Conservation (phyloP, 2,113 vertebrate species). For the Cathartes aura region DNA sequence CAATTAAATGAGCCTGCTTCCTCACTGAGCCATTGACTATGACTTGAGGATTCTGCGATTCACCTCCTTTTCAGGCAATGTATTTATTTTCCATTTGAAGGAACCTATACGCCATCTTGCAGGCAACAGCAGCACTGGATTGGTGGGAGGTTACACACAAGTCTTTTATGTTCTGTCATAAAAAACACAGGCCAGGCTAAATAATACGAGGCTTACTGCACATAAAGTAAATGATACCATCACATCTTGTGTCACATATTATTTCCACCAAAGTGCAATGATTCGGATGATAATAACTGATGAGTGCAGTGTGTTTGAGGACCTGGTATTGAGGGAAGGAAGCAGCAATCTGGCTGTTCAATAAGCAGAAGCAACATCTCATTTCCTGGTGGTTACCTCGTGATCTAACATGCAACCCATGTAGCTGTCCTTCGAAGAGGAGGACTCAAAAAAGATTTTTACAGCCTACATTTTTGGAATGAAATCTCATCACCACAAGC, state of each 20-base stretch:
- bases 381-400: neutral
- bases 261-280: neutral
- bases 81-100: slow-evolving; percentile 5
- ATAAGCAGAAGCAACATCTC: neutral
- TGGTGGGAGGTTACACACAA: neutral
- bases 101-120: neutral
- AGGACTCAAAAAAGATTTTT: neutral
- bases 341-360: neutral
- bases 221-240: neutral
- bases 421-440: neutral
- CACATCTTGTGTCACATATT: neutral
- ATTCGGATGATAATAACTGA: neutral
- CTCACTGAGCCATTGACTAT: neutral
- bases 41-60: neutral
- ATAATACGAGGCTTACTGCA: neutral
- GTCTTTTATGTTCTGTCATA: neutral
- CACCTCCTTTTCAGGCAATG: neutral
- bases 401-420: neutral
- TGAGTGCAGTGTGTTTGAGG: neutral
- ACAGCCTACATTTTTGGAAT: neutral
- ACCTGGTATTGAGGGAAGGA: neutral
- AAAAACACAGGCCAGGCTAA: neutral
- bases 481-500: neutral
- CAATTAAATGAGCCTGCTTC: neutral
- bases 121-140: neutral